phyloP scores from a whole-genome alignment of 1,140 invertebrate species.

The Oreohelix idahoensis region DNA sequence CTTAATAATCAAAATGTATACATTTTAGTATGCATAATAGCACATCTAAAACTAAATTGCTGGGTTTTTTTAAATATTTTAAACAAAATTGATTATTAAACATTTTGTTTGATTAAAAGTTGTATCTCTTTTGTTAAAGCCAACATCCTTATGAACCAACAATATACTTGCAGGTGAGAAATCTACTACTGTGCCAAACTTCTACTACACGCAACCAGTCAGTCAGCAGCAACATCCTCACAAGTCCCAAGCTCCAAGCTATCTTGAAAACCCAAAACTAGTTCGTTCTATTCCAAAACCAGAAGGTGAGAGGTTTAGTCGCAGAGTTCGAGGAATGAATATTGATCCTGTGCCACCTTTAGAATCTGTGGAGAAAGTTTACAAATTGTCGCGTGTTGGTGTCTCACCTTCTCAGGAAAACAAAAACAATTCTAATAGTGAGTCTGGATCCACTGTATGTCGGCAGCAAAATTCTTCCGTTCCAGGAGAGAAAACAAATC shows the following conservation, averaged over 20 bases:
- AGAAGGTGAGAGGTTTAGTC: conserved; percentile 54
- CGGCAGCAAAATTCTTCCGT: conserved; percentile 14
- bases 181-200: conserved; percentile 53
- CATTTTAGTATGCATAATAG: too few relatives aligned
- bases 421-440: conserved; percentile 8
- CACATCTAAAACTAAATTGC: too few relatives aligned
- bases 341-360: conserved; percentile 47
- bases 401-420: neutral
- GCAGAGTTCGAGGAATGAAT: conserved; percentile 58
- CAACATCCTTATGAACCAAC: too few relatives aligned
- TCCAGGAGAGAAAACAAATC: neutral
- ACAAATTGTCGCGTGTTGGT: neutral
- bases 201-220: conserved; percentile 57
- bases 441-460: conserved; percentile 5
- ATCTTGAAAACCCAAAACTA: conserved; percentile 35
- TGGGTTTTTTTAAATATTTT: too few relatives aligned
- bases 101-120: too few relatives aligned
- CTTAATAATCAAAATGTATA: too few relatives aligned
- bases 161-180: conserved; percentile 48
- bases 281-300: conserved; percentile 31
- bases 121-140: too few relatives aligned
- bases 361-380: conserved; percentile 51
- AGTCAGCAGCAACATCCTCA: neutral
- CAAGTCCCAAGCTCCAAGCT: conserved; percentile 40
- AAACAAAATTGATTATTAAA: too few relatives aligned